A percentile compares a stretch with the other conserved stretches of the same genome.
Conservation (phyloP, 2,888 invertebrate genomes). For the Eupithecia abbreviata region DNA sequence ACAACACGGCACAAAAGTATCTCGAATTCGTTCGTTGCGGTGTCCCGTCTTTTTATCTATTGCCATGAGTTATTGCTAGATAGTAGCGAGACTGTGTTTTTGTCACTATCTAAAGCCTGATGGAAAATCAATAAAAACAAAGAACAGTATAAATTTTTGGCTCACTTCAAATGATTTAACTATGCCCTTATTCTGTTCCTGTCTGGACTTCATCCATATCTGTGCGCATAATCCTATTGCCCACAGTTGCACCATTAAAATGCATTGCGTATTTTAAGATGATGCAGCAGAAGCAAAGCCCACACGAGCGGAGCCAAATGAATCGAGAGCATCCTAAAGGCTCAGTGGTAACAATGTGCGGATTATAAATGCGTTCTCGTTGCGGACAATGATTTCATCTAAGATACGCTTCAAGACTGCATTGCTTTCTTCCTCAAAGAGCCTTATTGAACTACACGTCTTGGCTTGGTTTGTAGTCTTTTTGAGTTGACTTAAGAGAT, state of each 20-base stretch:
- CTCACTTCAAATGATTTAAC: background rate
- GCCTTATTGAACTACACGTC: background rate
- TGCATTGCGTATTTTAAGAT: conserved; percentile 56
- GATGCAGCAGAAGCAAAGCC: conserved; percentile 41
- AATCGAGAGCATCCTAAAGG: conserved; percentile 33
- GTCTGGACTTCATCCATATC: conserved; percentile 4
- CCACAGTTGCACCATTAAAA: conserved; percentile 70
- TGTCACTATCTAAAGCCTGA: background rate
- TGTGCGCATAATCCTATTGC: conserved; percentile 68
- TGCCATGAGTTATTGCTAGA: background rate
- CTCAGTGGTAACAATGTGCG: conserved; percentile 25
- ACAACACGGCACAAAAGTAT: background rate
- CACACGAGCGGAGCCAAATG: conserved; percentile 34
- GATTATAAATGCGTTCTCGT: conserved; percentile 18
- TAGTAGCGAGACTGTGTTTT: background rate
- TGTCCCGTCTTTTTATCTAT: background rate
- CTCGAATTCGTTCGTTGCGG: background rate
- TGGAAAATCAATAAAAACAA: background rate
- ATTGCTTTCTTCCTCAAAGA: conserved; percentile 8
- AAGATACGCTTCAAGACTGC: conserved; percentile 16
- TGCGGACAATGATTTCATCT: conserved; percentile 26
- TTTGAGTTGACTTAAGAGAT: background rate
- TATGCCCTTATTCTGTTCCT: background rate
- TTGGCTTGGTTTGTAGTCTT: background rate
- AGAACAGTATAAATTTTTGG: background rate